Conservation (phyloP, 2,113 vertebrate species). For the Nicator chloris region DNA sequence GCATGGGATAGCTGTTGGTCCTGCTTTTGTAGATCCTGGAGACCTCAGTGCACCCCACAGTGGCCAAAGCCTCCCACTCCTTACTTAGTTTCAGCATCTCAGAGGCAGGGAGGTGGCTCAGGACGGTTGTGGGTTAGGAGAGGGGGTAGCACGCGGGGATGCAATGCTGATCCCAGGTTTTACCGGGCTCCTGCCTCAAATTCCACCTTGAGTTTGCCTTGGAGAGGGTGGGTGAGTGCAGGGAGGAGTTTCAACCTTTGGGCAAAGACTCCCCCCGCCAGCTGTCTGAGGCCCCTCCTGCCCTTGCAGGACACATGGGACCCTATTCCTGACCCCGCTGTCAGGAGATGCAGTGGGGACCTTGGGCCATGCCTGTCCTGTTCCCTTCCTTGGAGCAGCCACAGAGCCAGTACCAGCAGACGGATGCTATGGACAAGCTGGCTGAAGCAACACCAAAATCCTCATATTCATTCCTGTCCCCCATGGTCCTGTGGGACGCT, state of each 20-base stretch:
- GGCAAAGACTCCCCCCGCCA: not conserved
- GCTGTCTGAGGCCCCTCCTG: not conserved
- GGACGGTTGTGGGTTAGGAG: not conserved
- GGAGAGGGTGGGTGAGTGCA: not conserved
- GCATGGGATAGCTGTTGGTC: not conserved
- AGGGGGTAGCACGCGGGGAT: not conserved
- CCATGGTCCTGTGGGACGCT: not conserved
- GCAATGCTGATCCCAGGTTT: not conserved
- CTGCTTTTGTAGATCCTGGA: not conserved
- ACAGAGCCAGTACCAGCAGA: not conserved
- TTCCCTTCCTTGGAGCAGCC: not conserved
- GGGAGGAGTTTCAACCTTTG: not conserved
- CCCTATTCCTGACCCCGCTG: fast-evolving
- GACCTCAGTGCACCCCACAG: not conserved
- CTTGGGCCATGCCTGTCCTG: not conserved
- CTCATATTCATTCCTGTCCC: not conserved
- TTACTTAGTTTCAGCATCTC: not conserved
- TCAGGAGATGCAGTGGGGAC: not conserved
- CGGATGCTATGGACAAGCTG: not conserved
- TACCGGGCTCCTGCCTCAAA: not conserved
- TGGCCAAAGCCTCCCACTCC: not conserved
- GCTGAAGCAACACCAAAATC: not conserved
- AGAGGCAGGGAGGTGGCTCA: not conserved
- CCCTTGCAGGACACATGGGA: not conserved
- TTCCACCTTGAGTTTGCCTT: not conserved